These are phyloP conservation scores for Drosophila eugracilis DNA, from an alignment of 1,140 invertebrate species.

Conservation along the genomic window DNA sequence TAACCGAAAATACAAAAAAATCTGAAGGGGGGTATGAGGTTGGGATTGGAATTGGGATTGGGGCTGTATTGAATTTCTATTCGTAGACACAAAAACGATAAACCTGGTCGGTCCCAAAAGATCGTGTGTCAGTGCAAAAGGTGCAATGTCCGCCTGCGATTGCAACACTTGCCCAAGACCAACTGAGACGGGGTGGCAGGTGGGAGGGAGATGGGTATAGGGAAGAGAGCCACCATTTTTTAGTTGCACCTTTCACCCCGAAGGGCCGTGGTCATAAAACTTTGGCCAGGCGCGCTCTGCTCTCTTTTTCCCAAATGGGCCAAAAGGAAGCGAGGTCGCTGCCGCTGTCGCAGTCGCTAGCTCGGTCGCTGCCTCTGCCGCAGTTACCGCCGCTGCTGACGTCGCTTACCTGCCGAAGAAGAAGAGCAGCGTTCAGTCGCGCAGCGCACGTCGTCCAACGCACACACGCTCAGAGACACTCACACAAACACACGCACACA, in stretches of 20 bases:
- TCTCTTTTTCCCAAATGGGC: constrained; percentile 35
- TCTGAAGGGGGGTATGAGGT: background rate
- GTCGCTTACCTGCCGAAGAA: constrained; percentile 45
- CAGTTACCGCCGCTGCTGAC: constrained; percentile 16
- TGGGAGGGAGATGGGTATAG: constrained; percentile 16
- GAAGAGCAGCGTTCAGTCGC: constrained; percentile 51
- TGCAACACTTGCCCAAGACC: constrained; percentile 44
- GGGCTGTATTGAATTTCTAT: constrained; percentile 74
- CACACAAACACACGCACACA: constrained; percentile 2
- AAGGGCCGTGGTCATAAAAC: constrained; percentile 56
- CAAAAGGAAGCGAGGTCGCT: constrained; percentile 61
- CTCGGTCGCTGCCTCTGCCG: constrained; percentile 16
- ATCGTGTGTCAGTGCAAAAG: constrained; percentile 76
- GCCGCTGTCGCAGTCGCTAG: constrained; percentile 31
- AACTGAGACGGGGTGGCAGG: constrained; percentile 2
- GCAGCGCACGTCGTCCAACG: constrained; percentile 53
- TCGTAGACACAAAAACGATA: constrained; percentile 77
- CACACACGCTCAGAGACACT: constrained; percentile 30
- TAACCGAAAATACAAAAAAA: constrained; percentile 35
- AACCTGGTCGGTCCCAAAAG: constrained; percentile 67
- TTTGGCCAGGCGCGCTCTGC: constrained; percentile 17
- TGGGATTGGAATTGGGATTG: background rate
- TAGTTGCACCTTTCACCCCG: constrained; percentile 60
- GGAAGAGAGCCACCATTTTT: constrained; percentile 44
- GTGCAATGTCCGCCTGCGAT: constrained; percentile 78